A percentile compares a stretch with the other conserved stretches of the same genome.
Evolutionary conservation across 2,888 invertebrate genomes (phyloP).

Genomic region (Chrysotoxum bicinctum): DNA sequence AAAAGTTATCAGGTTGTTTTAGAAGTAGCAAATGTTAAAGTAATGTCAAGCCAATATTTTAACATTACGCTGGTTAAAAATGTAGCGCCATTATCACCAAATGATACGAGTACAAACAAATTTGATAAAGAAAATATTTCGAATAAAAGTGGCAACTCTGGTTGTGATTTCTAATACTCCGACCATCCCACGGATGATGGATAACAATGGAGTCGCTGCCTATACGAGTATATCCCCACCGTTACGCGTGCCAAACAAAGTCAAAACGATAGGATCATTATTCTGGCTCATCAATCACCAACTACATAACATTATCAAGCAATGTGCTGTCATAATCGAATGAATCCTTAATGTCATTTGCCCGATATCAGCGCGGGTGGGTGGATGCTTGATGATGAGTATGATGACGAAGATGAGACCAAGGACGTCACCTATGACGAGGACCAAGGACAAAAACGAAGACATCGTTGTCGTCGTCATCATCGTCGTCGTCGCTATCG

Average conservation of each 20-base stretch:
- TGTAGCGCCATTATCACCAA: too few species aligned
- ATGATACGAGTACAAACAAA: too few species aligned
- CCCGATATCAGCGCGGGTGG: conserved; percentile 28
- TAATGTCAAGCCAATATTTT: too few species aligned
- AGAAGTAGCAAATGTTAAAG: too few species aligned
- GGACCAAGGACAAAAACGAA: not conserved
- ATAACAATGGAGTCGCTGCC: conserved; percentile 38
- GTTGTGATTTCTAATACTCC: not conserved
- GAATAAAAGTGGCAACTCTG: not conserved
- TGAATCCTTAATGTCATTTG: conserved; percentile 69
- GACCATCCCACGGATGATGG: conserved; percentile 44
- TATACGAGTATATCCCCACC: not conserved
- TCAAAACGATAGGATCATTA: conserved; percentile 72
- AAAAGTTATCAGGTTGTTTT: too few species aligned
- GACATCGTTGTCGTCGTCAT: not conserved
- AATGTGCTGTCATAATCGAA: conserved; percentile 72
- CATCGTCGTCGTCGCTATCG: not conserved
- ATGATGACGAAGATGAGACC: not conserved
- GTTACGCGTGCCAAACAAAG: conserved; percentile 53
- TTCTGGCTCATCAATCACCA: conserved; percentile 74
- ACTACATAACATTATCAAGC: conserved; percentile 73
- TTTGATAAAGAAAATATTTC: not conserved
- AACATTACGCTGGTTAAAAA: too few species aligned
- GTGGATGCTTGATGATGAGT: not conserved
- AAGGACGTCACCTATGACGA: not conserved